Percentiles rank a stretch among this genome's conserved stretches.
phyloP scores from a whole-genome alignment of 1,140 invertebrate genomes.

The Mya arenaria region DNA sequence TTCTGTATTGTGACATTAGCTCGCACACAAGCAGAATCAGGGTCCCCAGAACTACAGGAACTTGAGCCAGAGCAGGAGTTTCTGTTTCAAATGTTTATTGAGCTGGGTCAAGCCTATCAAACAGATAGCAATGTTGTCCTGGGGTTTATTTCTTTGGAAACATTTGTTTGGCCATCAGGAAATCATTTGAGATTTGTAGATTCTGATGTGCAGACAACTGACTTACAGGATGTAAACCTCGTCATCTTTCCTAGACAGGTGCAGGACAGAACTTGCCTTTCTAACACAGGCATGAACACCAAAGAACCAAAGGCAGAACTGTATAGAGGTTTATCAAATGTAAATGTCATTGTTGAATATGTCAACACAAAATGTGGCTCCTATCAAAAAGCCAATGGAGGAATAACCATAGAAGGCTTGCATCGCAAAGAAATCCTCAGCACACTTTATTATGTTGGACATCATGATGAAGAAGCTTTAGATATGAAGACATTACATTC shows the following conservation, averaged over 20 bases:
- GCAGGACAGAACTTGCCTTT: conserved; percentile 68
- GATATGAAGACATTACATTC: background rate
- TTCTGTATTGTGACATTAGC: too few species aligned
- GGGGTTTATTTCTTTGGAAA: conserved; percentile 41
- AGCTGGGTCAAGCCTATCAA: too few species aligned
- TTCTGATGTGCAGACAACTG: background rate
- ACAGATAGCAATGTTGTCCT: too few species aligned
- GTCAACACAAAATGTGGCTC: conserved; percentile 68
- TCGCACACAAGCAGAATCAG: too few species aligned
- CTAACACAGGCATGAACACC: conserved; percentile 5
- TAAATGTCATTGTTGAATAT: conserved; percentile 58
- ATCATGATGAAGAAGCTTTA: too few species aligned
- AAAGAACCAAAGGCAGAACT: conserved; percentile 33
- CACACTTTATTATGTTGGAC: conserved; percentile 65
- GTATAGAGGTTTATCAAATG: conserved; percentile 41
- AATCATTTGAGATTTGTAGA: conserved; percentile 38
- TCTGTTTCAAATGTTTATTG: too few species aligned
- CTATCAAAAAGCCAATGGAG: conserved; percentile 62
- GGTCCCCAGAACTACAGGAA: too few species aligned
- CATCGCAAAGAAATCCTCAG: conserved; percentile 68
- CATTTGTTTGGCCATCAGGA: conserved; percentile 65
- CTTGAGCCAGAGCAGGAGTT: too few species aligned
- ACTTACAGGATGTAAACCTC: conserved; percentile 26
- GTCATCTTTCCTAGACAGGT: conserved; percentile 59
- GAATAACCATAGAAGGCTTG: conserved; percentile 61